phyloP scores from a whole-genome alignment of 2,888 invertebrate species.

The Eupithecia insigniata region DNA sequence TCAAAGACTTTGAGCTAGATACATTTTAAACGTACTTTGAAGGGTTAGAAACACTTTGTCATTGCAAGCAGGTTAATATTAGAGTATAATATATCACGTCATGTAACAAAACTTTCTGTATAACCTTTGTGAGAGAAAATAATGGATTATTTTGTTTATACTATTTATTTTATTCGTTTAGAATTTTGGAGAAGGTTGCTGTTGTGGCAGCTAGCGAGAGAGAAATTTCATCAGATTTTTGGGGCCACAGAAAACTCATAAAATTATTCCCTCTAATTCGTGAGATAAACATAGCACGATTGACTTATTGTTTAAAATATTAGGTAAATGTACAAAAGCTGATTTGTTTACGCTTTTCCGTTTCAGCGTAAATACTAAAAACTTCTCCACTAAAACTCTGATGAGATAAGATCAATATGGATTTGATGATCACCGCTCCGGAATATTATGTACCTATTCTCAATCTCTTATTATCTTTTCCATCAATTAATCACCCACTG shows the following conservation, averaged over 20 bases:
- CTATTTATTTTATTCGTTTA: too few relatives aligned
- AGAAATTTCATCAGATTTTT: too few relatives aligned
- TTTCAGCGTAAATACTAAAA: background rate
- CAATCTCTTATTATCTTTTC: background rate
- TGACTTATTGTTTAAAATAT: background rate
- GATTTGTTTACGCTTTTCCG: too few relatives aligned
- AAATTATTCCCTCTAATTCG: background rate
- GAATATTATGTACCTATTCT: too few relatives aligned
- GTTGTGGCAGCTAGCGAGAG: background rate
- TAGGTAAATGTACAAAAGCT: background rate
- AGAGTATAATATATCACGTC: too few relatives aligned
- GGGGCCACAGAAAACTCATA: too few relatives aligned
- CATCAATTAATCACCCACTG: background rate
- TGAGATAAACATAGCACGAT: background rate
- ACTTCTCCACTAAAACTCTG: background rate
- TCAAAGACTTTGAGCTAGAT: constrained; percentile 37
- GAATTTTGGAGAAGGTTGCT: background rate
- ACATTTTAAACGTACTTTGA: constrained; percentile 9
- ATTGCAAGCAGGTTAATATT: too few relatives aligned
- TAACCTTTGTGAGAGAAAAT: too few relatives aligned
- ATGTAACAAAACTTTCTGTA: too few relatives aligned
- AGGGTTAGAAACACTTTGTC: background rate
- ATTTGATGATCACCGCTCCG: too few relatives aligned
- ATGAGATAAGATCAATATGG: background rate
- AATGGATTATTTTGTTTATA: too few relatives aligned